Evolutionary conservation across 2,113 vertebrate species (phyloP).

Genomic region (Hypomesus transpacificus): DNA sequence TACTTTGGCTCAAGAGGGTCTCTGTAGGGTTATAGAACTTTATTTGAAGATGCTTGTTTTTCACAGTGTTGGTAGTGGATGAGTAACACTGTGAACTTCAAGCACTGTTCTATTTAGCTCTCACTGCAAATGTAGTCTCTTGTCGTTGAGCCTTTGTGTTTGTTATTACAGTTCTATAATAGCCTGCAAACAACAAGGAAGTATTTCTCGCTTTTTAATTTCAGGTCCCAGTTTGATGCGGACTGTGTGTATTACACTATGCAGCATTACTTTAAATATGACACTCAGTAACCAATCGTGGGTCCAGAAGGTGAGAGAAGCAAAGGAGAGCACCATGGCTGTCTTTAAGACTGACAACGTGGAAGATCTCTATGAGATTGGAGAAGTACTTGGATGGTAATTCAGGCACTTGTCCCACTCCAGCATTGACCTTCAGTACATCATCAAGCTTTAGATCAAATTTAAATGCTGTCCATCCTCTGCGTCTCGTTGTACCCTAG

Average conservation of each 20-base stretch:
- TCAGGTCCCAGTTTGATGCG: not conserved
- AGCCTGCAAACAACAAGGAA: not conserved
- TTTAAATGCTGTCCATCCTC: constrained; percentile 1
- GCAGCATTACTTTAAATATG: not conserved
- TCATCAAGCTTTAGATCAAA: too few relatives aligned
- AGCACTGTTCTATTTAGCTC: not conserved
- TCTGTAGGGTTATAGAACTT: not conserved
- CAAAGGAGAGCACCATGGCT: constrained; percentile 51
- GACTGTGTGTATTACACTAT: not conserved
- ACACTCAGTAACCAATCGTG: not conserved
- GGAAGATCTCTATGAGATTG: constrained; percentile 81
- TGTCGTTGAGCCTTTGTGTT: not conserved
- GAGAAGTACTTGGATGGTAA: constrained; percentile 79
- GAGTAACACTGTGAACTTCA: constrained; percentile 1
- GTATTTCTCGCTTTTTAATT: not conserved
- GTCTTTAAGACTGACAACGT: constrained; percentile 67
- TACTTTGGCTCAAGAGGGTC: not conserved
- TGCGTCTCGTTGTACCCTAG: constrained; percentile 34
- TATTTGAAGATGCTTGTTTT: not conserved
- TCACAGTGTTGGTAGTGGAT: not conserved
- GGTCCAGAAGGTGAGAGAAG: constrained; percentile 4
- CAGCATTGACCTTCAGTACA: too few relatives aligned
- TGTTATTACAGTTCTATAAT: not conserved
- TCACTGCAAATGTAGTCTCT: not conserved
- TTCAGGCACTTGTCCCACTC: not conserved